These are phyloP conservation scores for Deroplatys truncata DNA, from an alignment of 2,888 invertebrate species.

Conservation along the genomic window DNA sequence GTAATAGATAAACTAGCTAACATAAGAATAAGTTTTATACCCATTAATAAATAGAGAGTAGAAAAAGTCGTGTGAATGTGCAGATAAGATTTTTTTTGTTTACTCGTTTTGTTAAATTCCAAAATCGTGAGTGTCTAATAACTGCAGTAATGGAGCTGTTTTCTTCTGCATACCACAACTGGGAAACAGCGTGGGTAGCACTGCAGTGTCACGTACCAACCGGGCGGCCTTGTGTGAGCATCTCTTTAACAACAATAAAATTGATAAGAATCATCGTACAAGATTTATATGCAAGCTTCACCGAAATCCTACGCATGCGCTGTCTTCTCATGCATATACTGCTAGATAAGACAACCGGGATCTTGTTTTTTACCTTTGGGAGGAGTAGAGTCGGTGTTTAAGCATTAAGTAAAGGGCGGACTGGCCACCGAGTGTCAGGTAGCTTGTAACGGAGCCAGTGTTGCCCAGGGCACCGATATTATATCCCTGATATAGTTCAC, in stretches of 20 bases:
- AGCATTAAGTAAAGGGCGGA: neutral
- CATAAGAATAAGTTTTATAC: no score
- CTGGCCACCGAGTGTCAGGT: neutral
- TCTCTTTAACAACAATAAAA: neutral
- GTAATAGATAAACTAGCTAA: no score
- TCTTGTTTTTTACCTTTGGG: neutral
- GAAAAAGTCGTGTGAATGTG: no score
- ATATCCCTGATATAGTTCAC: no score
- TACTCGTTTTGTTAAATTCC: accelerated
- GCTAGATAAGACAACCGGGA: neutral
- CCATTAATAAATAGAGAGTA: no score
- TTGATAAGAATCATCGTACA: neutral
- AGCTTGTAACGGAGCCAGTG: neutral
- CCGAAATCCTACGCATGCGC: neutral
- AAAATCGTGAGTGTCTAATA: no score
- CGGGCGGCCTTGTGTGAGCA: neutral
- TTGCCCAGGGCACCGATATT: neutral
- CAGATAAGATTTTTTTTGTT: no score
- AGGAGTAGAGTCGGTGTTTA: neutral
- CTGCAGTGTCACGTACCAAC: neutral
- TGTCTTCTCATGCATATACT: neutral
- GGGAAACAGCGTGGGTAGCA: neutral
- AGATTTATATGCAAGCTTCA: neutral
- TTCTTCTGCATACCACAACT: no score
- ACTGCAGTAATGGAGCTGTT: neutral